A percentile compares a stretch with the other conserved stretches of the same genome.
phyloP scores from a whole-genome alignment of 2,797 vertebrate genomes.

The Pyrocephalus nanus region DNA sequence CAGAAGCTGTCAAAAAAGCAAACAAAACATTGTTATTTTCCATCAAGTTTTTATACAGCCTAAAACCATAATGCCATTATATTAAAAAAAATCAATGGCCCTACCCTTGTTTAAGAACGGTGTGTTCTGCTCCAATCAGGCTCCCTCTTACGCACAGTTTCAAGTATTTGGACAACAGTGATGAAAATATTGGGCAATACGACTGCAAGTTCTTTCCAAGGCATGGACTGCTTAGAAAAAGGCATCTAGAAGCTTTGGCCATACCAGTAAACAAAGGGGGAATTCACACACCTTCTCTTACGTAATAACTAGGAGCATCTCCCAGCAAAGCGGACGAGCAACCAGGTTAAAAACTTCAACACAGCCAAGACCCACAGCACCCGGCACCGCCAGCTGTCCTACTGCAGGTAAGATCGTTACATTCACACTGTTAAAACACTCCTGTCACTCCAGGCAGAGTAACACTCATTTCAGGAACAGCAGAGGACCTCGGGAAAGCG shows the following conservation, averaged over 20 bases:
- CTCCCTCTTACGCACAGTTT: background rate
- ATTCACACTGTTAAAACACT: background rate
- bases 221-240: background rate
- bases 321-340: background rate
- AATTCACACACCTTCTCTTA: background rate
- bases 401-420: background rate
- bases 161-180: background rate
- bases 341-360: background rate
- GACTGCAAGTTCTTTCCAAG: background rate
- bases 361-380: background rate
- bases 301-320: background rate
- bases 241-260: background rate
- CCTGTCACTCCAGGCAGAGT: background rate
- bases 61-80: background rate
- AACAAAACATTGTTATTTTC: slow-evolving; percentile 22
- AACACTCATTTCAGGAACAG: background rate
- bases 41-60: slow-evolving; percentile 15
- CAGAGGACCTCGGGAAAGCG: background rate
- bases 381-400: fast-evolving
- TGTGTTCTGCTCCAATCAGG: background rate
- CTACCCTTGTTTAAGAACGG: background rate
- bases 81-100: background rate
- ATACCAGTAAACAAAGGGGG: background rate
- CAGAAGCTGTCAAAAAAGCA: slow-evolving; percentile 50
- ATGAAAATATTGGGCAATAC: background rate